These are phyloP conservation scores for Ciconia nigra DNA, from an alignment of 2,797 vertebrate genomes.

Conservation along the genomic window DNA sequence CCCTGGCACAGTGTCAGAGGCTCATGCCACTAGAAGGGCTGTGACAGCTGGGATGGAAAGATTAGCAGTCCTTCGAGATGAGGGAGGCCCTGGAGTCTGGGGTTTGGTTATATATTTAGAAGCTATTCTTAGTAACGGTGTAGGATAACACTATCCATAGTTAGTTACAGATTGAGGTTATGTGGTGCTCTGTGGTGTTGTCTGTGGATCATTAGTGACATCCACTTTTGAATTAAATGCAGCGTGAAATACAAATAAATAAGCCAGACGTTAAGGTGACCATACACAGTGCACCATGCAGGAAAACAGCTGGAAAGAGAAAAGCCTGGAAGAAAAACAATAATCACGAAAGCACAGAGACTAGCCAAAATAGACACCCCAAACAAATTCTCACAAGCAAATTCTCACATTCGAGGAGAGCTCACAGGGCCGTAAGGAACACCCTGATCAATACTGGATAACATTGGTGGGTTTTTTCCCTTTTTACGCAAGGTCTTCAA, in stretches of 20 bases:
- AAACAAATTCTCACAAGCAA: not conserved
- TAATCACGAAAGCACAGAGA: not conserved
- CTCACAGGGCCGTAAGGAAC: not conserved
- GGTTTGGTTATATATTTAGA: not conserved
- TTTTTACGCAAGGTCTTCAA: not conserved
- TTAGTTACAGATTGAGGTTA: not conserved
- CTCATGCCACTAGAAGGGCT: not conserved
- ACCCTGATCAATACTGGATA: not conserved
- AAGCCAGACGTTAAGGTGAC: not conserved
- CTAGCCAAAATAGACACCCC: not conserved
- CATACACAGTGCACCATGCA: not conserved
- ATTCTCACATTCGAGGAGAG: not conserved
- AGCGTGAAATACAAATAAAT: not conserved
- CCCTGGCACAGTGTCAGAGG: not conserved
- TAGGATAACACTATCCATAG: not conserved
- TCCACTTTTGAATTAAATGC: not conserved
- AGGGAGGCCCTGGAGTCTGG: not conserved
- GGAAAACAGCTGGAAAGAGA: not conserved
- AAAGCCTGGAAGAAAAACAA: not conserved
- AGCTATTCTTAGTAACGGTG: not conserved
- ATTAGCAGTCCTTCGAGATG: not conserved
- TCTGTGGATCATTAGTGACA: not conserved
- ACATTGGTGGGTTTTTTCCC: not conserved
- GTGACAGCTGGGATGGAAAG: not conserved
- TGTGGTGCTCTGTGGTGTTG: not conserved